These are phyloP conservation scores for Donacobius atricapilla DNA, from an alignment of 2,113 vertebrate species.

Conservation along the genomic window DNA sequence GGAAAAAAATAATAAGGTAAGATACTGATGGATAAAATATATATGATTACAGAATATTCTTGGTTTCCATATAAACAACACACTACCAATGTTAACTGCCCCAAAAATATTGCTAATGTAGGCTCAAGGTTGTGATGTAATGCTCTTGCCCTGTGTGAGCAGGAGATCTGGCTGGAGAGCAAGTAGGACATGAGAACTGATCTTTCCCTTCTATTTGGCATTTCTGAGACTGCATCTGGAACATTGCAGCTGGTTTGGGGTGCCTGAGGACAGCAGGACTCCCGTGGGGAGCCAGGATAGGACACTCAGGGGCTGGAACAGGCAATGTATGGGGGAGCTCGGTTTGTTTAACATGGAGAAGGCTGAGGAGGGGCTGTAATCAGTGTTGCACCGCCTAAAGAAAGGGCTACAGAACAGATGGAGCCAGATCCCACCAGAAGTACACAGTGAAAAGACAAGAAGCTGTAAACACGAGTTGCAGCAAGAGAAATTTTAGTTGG, in stretches of 20 bases:
- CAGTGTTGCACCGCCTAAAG: not conserved
- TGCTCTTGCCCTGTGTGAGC: not conserved
- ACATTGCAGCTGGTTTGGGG: not conserved
- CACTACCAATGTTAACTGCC: not conserved
- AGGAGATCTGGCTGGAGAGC: not conserved
- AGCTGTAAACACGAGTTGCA: not conserved
- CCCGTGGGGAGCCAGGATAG: not conserved
- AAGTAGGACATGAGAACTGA: not conserved
- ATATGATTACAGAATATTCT: not conserved
- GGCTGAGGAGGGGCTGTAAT: not conserved
- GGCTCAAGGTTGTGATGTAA: not conserved
- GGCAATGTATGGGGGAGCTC: rapidly evolving
- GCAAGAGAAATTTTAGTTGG: not conserved
- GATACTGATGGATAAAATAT: not conserved
- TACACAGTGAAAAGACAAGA: not conserved
- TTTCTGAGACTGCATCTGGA: not conserved
- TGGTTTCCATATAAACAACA: constrained; percentile 13
- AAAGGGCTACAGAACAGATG: not conserved
- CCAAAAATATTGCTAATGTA: not conserved
- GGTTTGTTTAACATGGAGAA: not conserved
- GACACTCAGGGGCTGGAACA: not conserved
- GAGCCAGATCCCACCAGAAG: not conserved
- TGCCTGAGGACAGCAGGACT: not conserved
- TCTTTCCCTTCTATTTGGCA: not conserved
- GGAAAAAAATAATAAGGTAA: not conserved